These are phyloP conservation scores for Dascyllus trimaculatus DNA, from an alignment of 2,113 vertebrate species.

Conservation along the genomic window DNA sequence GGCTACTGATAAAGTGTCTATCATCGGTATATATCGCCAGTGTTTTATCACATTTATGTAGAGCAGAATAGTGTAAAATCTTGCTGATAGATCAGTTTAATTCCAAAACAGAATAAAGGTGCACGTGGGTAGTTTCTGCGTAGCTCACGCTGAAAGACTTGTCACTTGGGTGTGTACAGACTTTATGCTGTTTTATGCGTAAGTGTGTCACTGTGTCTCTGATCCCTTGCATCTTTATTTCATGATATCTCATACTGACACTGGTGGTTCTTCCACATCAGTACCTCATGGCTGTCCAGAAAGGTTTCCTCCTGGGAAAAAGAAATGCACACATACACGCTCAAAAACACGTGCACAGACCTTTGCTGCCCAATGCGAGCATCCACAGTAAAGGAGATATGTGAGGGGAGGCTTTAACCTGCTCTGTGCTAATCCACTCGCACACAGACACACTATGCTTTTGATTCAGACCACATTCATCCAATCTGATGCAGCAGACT, in stretches of 20 bases:
- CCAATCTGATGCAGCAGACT: conserved; percentile 50
- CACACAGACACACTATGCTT: conserved; percentile 1
- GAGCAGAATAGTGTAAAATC: too few relatives aligned
- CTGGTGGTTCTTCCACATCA: conserved; percentile 2
- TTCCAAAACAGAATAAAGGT: too few relatives aligned
- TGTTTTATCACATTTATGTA: too few relatives aligned
- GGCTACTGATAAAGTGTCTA: too few relatives aligned
- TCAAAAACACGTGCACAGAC: conserved; percentile 6
- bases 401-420: conserved; percentile 32
- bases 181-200: too few relatives aligned
- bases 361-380: conserved; percentile 25
- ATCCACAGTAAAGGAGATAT: conserved; percentile 46
- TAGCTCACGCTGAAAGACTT: too few relatives aligned
- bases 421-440: conserved; percentile 38
- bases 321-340: background rate
- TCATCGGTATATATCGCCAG: too few relatives aligned
- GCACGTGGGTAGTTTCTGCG: too few relatives aligned
- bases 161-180: too few relatives aligned
- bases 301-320: background rate
- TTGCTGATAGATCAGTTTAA: too few relatives aligned
- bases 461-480: conserved; percentile 59
- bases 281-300: background rate
- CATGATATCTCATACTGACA: conserved; percentile 10
- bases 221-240: conserved; percentile 1
- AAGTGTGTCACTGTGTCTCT: background rate